These are phyloP conservation scores for Tenthredo distinguenda DNA, from an alignment of 2,888 invertebrate species.

Conservation along the genomic window DNA sequence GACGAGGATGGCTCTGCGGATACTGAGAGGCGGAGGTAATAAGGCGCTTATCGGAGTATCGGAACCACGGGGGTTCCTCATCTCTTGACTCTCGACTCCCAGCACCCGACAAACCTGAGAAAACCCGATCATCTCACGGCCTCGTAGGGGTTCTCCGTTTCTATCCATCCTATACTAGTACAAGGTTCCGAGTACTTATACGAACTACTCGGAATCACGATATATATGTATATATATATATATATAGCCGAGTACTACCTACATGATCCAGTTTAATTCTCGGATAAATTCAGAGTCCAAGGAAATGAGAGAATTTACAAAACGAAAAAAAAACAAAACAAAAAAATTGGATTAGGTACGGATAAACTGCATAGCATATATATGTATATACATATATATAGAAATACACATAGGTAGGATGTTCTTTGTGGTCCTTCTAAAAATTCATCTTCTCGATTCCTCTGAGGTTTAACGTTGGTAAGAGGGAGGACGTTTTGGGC, in stretches of 20 bases:
- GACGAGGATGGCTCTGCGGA: slow-evolving; percentile 20
- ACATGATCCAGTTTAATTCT: neutral
- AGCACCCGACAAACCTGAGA: slow-evolving; percentile 48
- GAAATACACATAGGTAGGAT: neutral
- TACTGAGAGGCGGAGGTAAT: slow-evolving; percentile 50
- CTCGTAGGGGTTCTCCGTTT: slow-evolving; percentile 33
- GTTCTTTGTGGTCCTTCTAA: neutral
- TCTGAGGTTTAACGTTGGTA: neutral
- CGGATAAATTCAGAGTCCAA: neutral
- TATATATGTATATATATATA: neutral
- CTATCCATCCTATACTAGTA: neutral
- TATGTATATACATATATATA: neutral
- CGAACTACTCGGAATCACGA: slow-evolving; percentile 7
- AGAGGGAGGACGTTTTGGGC: neutral
- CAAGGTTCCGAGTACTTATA: neutral
- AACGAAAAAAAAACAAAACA: neutral
- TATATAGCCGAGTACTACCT: neutral
- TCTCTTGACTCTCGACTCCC: slow-evolving; percentile 36
- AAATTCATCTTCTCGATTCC: slow-evolving; percentile 21
- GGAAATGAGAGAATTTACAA: neutral
- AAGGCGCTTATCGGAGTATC: slow-evolving; percentile 54
- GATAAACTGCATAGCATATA: neutral
- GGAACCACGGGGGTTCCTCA: slow-evolving; percentile 50
- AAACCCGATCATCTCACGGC: slow-evolving; percentile 45
- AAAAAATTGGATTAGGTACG: neutral